phyloP scores from a whole-genome alignment of 2,888 invertebrate species.

The Ichneumoninae sp. region DNA sequence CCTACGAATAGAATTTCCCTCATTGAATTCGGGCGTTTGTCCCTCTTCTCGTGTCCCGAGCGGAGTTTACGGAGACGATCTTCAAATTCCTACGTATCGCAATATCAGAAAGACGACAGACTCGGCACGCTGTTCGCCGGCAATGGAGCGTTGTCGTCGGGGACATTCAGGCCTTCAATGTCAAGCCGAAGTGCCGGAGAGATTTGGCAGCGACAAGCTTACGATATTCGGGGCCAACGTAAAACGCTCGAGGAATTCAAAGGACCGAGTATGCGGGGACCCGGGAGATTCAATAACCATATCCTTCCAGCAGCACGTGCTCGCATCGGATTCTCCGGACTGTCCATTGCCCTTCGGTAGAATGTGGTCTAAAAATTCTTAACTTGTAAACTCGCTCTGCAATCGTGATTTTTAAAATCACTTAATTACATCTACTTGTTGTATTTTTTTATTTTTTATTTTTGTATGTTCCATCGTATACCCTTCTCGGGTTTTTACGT shows the following conservation, averaged over 20 bases:
- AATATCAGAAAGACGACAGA: conserved; percentile 70
- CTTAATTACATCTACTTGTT: too few relatives aligned
- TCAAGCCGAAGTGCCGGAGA: conserved; percentile 28
- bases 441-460: too few relatives aligned
- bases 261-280: conserved; percentile 2
- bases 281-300: conserved; percentile 33
- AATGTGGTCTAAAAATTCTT: background rate
- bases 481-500: too few relatives aligned
- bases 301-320: background rate
- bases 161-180: conserved; percentile 51
- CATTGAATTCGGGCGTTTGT: conserved; percentile 15
- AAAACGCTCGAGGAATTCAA: conserved; percentile 24
- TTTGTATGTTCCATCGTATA: too few relatives aligned
- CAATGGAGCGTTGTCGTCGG: conserved; percentile 43
- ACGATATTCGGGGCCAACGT: conserved; percentile 28
- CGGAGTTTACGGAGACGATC: conserved; percentile 69
- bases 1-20: conserved; percentile 46
- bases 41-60: background rate
- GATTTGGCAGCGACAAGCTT: conserved; percentile 33
- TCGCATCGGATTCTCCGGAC: background rate
- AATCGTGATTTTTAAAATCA: background rate
- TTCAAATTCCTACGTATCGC: conserved; percentile 77
- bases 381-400: background rate
- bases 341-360: background rate
- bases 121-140: conserved; percentile 50